Percentiles rank a stretch among this genome's conserved stretches.
phyloP scores from a whole-genome alignment of 2,113 vertebrate genomes.

The Empidonax traillii region DNA sequence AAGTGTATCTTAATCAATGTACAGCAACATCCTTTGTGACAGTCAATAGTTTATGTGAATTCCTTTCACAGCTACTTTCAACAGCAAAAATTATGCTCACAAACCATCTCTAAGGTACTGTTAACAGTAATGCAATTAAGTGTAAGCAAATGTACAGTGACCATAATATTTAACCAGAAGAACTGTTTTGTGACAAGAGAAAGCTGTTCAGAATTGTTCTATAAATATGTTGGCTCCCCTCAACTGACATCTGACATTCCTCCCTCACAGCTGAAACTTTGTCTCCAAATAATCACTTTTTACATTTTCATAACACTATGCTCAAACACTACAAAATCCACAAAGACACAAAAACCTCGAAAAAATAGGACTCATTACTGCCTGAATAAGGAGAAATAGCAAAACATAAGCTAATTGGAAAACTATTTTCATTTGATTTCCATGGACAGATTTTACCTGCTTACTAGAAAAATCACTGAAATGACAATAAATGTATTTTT shows the following conservation, averaged over 20 bases:
- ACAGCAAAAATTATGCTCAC: not conserved
- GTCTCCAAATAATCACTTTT: not conserved
- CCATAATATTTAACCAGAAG: not conserved
- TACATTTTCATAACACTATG: not conserved
- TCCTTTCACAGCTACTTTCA: not conserved
- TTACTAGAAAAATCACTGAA: not conserved
- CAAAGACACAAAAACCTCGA: not conserved
- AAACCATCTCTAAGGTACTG: not conserved
- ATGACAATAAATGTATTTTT: not conserved
- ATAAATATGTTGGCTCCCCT: not conserved
- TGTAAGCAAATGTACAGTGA: not conserved
- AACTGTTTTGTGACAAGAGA: constrained; percentile 21
- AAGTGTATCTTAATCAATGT: not conserved
- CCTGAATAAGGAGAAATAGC: not conserved
- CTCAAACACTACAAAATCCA: not conserved
- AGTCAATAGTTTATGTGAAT: not conserved
- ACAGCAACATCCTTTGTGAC: not conserved
- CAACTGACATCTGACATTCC: not conserved
- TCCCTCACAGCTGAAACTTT: not conserved
- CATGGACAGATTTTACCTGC: not conserved
- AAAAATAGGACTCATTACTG: not conserved
- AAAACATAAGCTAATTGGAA: not conserved
- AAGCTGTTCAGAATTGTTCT: not conserved
- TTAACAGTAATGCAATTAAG: not conserved
- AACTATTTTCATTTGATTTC: not conserved